Percentiles rank a stretch among this genome's conserved stretches.
These are phyloP conservation scores for Chaetops frenatus DNA, from an alignment of 2,113 vertebrate species.

Conservation along the genomic window DNA sequence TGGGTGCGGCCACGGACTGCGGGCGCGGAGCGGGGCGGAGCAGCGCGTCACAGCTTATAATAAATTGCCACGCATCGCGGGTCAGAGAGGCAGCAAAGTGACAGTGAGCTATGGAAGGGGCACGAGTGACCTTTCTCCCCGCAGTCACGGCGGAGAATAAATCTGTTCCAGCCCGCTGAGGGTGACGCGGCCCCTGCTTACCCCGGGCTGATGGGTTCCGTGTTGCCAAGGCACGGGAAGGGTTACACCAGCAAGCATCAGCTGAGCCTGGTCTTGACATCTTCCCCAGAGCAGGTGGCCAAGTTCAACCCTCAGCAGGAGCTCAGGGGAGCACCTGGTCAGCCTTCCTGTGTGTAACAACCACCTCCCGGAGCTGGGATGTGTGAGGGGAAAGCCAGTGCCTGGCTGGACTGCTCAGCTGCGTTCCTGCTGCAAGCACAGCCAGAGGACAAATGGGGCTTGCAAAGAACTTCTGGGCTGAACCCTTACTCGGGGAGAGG, in stretches of 20 bases:
- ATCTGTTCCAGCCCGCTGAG: neutral
- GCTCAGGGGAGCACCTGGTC: neutral
- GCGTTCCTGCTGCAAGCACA: neutral
- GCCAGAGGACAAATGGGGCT: neutral
- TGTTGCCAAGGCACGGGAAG: fast-evolving
- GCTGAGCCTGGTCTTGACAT: fast-evolving
- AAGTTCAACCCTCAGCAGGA: neutral
- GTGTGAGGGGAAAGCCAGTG: neutral
- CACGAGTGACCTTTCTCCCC: neutral
- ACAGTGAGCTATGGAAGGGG: neutral
- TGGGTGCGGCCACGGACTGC: neutral
- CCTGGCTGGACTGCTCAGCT: fast-evolving
- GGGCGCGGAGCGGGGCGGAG: neutral
- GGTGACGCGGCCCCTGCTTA: fast-evolving
- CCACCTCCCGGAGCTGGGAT: fast-evolving
- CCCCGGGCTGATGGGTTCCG: fast-evolving
- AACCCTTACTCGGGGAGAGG: neutral
- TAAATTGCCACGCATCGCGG: fast-evolving
- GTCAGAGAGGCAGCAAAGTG: neutral
- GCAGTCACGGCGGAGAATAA: neutral
- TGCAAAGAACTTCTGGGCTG: neutral
- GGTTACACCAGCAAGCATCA: fast-evolving
- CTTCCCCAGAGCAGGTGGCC: neutral
- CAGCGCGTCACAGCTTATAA: fast-evolving
- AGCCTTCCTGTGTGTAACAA: neutral